These are phyloP conservation scores for Mesoligia furuncula DNA, from an alignment of 2,888 invertebrate species.

Conservation along the genomic window DNA sequence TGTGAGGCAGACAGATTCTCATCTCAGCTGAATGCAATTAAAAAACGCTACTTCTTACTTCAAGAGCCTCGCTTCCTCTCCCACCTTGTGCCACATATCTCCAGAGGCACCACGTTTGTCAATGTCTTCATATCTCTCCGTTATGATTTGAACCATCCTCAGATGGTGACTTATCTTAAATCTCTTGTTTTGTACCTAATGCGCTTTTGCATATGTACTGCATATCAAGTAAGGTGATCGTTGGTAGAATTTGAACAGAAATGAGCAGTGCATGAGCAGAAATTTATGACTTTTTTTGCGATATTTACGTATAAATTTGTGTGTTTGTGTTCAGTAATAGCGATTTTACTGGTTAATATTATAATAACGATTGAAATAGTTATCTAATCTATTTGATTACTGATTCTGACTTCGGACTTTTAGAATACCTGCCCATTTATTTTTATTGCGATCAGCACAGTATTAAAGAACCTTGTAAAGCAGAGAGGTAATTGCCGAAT, in stretches of 20 bases:
- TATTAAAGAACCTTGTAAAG: not conserved
- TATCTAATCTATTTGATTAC: not conserved
- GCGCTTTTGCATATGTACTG: slow-evolving; percentile 41
- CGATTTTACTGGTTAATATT: not conserved
- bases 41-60: not conserved
- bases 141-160: slow-evolving; percentile 84
- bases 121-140: slow-evolving; percentile 79
- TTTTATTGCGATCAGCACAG: not conserved
- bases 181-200: slow-evolving; percentile 66
- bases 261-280: not conserved
- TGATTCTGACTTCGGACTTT: not conserved
- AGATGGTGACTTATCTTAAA: slow-evolving; percentile 79
- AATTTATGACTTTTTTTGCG: not conserved
- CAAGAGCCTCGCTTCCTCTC: not conserved
- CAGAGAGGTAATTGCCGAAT: too few relatives aligned
- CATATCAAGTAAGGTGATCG: slow-evolving; percentile 36
- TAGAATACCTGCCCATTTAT: not conserved
- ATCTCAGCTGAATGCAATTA: too few relatives aligned
- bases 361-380: not conserved
- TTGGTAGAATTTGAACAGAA: slow-evolving; percentile 7
- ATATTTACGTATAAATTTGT: not conserved
- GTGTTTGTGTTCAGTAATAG: not conserved
- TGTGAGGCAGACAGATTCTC: too few relatives aligned
- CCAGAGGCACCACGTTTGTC: slow-evolving; percentile 79
- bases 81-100: slow-evolving; percentile 61